Conservation (phyloP, 2,888 invertebrate species). For the Calameuta idolon region DNA sequence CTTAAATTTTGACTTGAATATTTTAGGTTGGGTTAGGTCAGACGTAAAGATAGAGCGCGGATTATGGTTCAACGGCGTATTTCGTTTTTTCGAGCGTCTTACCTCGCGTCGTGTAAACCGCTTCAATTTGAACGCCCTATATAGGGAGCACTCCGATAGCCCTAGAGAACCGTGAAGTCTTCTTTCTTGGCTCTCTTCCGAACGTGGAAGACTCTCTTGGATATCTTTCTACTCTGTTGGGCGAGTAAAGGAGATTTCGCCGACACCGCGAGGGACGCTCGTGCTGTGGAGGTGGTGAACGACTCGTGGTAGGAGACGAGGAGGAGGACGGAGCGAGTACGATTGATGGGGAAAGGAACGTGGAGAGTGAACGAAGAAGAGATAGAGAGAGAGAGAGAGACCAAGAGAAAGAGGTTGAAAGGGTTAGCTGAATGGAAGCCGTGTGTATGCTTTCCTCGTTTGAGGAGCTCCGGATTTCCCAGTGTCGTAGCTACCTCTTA, state of each 20-base stretch:
- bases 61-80: not conserved
- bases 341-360: conserved; percentile 37
- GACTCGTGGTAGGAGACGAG: conserved; percentile 3
- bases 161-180: not conserved
- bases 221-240: conserved; percentile 30
- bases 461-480: conserved; percentile 53
- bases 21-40: not conserved
- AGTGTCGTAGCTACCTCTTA: conserved; percentile 33
- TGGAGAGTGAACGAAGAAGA: conserved; percentile 24
- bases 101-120: not conserved
- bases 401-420: conserved; percentile 43
- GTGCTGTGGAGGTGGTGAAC: not conserved
- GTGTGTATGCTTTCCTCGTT: conserved; percentile 60
- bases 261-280: conserved; percentile 36
- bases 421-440: conserved; percentile 60
- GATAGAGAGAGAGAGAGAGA: conserved; percentile 19
- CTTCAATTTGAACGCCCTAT: not conserved
- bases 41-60: not conserved
- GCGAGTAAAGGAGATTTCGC: conserved; percentile 43
- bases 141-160: not conserved
- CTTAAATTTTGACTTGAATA: not conserved
- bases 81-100: not conserved
- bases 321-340: conserved; percentile 17
- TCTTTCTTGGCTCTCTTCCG: not conserved
- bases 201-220: conserved; percentile 3